These are phyloP conservation scores for Bradypodion ventrale DNA, from an alignment of 2,797 vertebrate species.

Conservation along the genomic window DNA sequence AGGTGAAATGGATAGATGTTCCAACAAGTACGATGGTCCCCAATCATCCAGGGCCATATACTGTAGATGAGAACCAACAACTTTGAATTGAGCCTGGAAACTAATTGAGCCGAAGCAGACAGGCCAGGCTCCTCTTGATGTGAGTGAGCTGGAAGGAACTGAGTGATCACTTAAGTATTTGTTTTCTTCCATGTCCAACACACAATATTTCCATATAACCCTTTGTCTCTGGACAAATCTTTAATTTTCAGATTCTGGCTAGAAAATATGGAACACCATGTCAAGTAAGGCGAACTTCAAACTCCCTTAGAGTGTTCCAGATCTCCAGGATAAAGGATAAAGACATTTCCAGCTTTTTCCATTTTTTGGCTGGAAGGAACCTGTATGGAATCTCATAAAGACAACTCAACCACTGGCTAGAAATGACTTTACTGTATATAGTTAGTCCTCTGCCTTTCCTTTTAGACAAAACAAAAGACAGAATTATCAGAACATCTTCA, in stretches of 20 bases:
- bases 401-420: not conserved
- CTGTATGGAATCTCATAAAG: not conserved
- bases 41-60: too few species aligned
- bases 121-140: not conserved
- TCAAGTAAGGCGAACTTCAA: slow-evolving; percentile 34
- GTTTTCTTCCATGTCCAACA: not conserved
- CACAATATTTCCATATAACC: not conserved
- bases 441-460: not conserved
- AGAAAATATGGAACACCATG: slow-evolving; percentile 9
- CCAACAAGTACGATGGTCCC: too few species aligned
- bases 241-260: not conserved
- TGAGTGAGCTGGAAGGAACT: not conserved
- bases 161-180: not conserved
- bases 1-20: too few species aligned
- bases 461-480: not conserved
- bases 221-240: not conserved
- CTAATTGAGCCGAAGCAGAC: too few species aligned
- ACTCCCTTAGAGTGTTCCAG: slow-evolving; percentile 8
- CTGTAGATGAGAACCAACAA: too few species aligned
- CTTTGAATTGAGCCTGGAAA: too few species aligned
- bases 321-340: not conserved
- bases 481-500: not conserved
- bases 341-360: slow-evolving; percentile 7
- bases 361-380: not conserved
- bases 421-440: not conserved